Evolutionary conservation across 2,888 invertebrate genomes (phyloP).

Genomic region (Drosophila paranaensis): DNA sequence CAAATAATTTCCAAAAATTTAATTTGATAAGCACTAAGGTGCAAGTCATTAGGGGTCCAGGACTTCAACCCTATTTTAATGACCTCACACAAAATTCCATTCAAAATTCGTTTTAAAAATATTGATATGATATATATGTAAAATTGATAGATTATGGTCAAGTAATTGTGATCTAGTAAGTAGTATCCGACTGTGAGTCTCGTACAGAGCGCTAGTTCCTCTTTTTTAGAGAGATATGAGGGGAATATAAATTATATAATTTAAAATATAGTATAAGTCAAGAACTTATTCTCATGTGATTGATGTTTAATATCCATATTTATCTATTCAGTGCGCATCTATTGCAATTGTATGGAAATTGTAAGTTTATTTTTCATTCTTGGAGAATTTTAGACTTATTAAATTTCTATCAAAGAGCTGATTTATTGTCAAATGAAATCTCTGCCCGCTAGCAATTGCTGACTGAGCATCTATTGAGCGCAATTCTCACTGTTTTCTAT

Average conservation of each 20-base stretch:
- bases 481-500: slow-evolving; percentile 42
- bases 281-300: no score
- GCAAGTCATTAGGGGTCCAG: not conserved
- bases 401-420: not conserved
- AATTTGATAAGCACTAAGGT: not conserved
- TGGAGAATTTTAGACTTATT: no score
- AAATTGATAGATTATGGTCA: not conserved
- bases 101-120: not conserved
- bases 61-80: not conserved
- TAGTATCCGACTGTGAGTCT: no score
- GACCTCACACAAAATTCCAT: slow-evolving; percentile 1
- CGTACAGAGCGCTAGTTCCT: no score
- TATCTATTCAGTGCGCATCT: no score
- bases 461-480: slow-evolving; percentile 18
- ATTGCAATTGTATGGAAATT: no score
- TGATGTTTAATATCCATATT: no score
- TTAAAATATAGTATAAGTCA: no score
- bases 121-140: no score
- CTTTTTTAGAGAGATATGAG: no score
- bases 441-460: not conserved
- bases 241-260: no score
- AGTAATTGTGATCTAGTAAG: not conserved
- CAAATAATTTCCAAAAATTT: not conserved
- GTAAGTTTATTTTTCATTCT: no score
- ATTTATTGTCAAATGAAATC: not conserved